Conservation (phyloP, 92 coral and sea anemone species). For the Pocillopora grandis region DNA sequence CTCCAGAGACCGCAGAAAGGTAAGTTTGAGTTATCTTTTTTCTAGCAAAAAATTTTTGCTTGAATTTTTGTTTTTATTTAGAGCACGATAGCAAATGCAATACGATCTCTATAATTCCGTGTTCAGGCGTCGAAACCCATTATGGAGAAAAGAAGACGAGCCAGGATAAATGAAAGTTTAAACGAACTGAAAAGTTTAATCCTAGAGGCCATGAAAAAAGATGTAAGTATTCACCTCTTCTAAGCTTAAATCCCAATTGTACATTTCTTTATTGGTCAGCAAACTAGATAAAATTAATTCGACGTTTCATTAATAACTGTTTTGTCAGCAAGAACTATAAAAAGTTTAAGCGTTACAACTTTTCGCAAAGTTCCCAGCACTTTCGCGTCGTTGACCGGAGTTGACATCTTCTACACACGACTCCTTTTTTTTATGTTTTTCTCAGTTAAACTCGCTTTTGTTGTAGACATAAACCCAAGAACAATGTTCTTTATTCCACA, state of each 20-base stretch:
- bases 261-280: neutral
- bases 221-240: constrained; percentile 51
- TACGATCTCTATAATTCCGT: neutral
- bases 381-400: neutral
- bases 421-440: neutral
- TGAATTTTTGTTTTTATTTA: neutral
- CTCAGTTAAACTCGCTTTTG: neutral
- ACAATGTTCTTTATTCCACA: neutral
- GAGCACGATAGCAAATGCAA: neutral
- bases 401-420: neutral
- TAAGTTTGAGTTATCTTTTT: neutral
- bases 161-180: constrained; percentile 75
- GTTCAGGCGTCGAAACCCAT: constrained; percentile 81
- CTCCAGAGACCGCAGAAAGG: constrained; percentile 52
- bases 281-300: neutral
- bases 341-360: neutral
- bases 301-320: constrained; percentile 1
- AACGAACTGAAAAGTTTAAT: constrained; percentile 72
- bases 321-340: neutral
- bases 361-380: neutral
- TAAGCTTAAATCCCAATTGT: neutral
- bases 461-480: neutral
- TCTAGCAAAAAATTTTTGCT: neutral
- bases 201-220: constrained; percentile 76
- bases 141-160: constrained; percentile 81